Percentiles rank a stretch among this genome's conserved stretches.
Evolutionary conservation across 2,113 vertebrate species (phyloP).

Genomic region (Rhynchomys soricoides): DNA sequence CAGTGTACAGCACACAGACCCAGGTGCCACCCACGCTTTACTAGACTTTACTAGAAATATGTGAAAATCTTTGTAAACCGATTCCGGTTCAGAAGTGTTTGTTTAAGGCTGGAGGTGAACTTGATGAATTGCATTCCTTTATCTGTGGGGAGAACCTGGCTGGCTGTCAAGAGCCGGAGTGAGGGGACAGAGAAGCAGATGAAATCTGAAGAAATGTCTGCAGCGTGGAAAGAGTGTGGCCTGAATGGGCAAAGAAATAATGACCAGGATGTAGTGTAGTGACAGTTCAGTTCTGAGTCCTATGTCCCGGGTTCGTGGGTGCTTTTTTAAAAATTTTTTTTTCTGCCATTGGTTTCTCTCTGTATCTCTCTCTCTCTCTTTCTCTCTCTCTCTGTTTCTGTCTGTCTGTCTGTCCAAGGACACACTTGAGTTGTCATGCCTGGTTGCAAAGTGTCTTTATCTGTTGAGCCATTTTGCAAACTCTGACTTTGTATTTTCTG

Average conservation of each 20-base stretch:
- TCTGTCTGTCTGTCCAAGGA: background rate
- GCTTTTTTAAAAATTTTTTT: background rate
- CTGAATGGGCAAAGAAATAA: background rate
- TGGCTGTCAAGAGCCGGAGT: background rate
- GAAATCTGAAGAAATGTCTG: background rate
- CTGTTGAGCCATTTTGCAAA: background rate
- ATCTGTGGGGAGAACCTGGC: background rate
- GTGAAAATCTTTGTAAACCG: background rate
- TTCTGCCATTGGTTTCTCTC: background rate
- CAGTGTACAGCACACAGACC: background rate
- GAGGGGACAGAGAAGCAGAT: background rate
- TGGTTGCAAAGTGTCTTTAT: background rate
- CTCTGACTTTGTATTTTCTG: background rate
- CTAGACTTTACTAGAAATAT: conserved; percentile 15
- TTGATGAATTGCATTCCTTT: background rate
- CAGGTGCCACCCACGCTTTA: conserved; percentile 2
- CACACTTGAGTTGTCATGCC: too few relatives aligned
- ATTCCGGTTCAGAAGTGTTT: background rate
- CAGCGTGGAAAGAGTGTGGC: background rate
- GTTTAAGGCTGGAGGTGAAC: background rate
- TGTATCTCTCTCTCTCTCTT: background rate
- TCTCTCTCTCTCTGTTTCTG: background rate
- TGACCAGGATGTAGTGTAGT: background rate
- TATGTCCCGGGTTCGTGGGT: background rate
- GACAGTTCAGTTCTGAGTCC: background rate